These are phyloP conservation scores for Bubo blakistoni DNA, from an alignment of 2,113 vertebrate species.

Conservation along the genomic window DNA sequence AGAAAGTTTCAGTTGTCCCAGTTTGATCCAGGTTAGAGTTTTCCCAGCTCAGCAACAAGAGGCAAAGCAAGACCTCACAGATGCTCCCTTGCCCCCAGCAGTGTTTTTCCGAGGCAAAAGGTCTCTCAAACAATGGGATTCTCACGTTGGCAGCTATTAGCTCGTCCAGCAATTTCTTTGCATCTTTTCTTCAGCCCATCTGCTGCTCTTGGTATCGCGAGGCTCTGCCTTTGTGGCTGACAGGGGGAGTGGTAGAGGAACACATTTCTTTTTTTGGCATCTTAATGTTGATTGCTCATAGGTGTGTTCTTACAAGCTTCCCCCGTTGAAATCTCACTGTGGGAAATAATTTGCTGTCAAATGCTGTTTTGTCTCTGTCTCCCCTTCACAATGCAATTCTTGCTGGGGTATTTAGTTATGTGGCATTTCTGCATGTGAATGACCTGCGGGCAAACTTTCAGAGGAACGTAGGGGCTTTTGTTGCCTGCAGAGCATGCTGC, in stretches of 20 bases:
- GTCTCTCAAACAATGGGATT: background rate
- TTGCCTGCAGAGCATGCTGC: background rate
- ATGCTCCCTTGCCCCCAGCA: background rate
- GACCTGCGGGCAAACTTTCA: background rate
- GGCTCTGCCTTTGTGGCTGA: background rate
- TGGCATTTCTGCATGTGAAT: background rate
- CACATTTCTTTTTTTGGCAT: background rate
- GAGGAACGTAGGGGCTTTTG: background rate
- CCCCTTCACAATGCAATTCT: background rate
- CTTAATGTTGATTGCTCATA: background rate
- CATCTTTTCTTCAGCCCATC: background rate
- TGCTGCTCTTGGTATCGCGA: background rate
- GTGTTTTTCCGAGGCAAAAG: background rate
- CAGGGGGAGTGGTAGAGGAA: background rate
- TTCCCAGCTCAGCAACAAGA: background rate
- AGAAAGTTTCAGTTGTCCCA: background rate
- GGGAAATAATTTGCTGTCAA: background rate
- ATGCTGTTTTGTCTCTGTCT: background rate
- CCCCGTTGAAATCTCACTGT: background rate
- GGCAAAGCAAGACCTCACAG: background rate
- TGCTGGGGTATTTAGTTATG: background rate
- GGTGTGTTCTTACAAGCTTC: background rate
- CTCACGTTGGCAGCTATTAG: background rate
- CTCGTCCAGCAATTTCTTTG: background rate
- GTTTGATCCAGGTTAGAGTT: background rate